A percentile compares a stretch with the other conserved stretches of the same genome.
phyloP scores from a whole-genome alignment of 1,140 invertebrate genomes.

The Heliconius nattereri region DNA sequence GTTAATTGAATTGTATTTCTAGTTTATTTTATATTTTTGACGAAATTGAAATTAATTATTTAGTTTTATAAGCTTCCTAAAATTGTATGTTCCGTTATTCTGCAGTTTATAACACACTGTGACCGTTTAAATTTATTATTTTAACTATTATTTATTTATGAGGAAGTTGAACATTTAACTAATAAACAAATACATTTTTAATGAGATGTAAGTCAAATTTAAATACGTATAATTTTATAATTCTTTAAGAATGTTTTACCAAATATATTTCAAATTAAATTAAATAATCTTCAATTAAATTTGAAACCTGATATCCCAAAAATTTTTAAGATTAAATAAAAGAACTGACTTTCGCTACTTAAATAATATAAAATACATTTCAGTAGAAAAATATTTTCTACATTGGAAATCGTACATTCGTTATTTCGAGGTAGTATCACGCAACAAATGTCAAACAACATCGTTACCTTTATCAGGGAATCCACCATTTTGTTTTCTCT shows the following conservation, averaged over 20 bases:
- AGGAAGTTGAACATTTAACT: no score
- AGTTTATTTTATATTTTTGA: background rate
- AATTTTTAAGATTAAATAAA: no score
- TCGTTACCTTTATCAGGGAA: constrained; percentile 27
- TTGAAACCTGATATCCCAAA: no score
- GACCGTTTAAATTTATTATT: background rate
- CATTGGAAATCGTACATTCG: background rate
- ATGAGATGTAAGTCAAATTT: no score
- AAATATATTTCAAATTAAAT: background rate
- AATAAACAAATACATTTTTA: no score
- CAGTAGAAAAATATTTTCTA: background rate
- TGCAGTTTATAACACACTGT: background rate
- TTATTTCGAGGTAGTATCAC: constrained; percentile 12
- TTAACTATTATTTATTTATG: no score
- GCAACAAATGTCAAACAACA: constrained; percentile 31
- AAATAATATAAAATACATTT: background rate
- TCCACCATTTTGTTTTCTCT: constrained; percentile 44
- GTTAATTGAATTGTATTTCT: background rate
- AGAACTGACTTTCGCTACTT: no score
- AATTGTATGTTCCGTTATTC: background rate
- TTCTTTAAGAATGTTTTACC: no score
- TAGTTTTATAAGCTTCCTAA: background rate
- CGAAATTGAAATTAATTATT: constrained; percentile 5
- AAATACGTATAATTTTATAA: no score
- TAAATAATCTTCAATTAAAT: background rate